Percentiles rank a stretch among this genome's conserved stretches.
Conservation (phyloP, 2,113 vertebrate genomes). For the Arvicanthis niloticus region DNA sequence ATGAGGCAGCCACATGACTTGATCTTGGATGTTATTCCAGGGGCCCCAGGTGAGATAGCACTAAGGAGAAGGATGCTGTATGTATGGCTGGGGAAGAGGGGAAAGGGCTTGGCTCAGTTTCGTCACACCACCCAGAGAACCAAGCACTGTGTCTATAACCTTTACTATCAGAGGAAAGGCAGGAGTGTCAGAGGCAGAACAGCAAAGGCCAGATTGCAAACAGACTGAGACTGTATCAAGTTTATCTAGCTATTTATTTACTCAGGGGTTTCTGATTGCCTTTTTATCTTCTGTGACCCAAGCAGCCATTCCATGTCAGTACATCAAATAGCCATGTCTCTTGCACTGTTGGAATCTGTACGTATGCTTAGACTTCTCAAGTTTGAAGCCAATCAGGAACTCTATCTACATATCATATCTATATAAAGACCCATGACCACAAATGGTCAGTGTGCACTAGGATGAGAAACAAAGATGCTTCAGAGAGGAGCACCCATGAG, state of each 20-base stretch:
- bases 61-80: background rate
- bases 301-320: background rate
- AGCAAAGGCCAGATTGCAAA: background rate
- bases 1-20: background rate
- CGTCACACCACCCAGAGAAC: background rate
- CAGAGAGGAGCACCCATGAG: background rate
- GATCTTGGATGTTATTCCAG: background rate
- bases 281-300: background rate
- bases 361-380: background rate
- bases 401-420: background rate
- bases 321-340: background rate
- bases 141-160: background rate
- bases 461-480: background rate
- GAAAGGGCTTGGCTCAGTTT: background rate
- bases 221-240: background rate
- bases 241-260: background rate
- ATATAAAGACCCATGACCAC: background rate
- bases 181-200: background rate
- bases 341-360: background rate
- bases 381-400: background rate
- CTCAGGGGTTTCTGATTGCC: background rate
- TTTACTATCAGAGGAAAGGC: background rate
- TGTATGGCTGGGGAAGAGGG: background rate
- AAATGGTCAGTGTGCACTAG: background rate
- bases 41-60: conserved; percentile 66